Evolutionary conservation across 2,113 vertebrate species (phyloP).

Genomic region (Notothenia rossii): DNA sequence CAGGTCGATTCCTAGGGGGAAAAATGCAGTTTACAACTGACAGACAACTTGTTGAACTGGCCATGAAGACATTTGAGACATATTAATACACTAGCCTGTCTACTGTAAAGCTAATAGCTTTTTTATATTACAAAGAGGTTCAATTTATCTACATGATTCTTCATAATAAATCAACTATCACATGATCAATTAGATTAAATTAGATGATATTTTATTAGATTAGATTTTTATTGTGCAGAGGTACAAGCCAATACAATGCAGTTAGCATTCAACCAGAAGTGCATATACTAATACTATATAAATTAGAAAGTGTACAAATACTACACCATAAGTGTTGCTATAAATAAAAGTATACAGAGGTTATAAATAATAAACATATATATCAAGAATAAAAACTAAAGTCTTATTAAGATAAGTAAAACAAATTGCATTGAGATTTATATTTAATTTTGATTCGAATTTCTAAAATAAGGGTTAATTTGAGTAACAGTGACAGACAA

Average conservation of each 20-base stretch:
- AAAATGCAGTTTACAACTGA: background rate
- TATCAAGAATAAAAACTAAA: too few relatives aligned
- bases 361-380: too few relatives aligned
- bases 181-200: background rate
- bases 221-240: too few relatives aligned
- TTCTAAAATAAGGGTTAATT: background rate
- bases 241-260: too few relatives aligned
- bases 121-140: background rate
- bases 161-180: background rate
- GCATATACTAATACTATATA: too few relatives aligned
- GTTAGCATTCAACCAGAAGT: too few relatives aligned
- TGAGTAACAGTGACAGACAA: background rate
- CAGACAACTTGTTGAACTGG: background rate
- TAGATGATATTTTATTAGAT: too few relatives aligned
- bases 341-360: too few relatives aligned
- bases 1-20: constrained; percentile 4
- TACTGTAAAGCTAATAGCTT: too few relatives aligned
- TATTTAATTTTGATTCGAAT: too few relatives aligned
- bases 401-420: background rate
- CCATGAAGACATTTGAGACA: background rate
- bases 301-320: too few relatives aligned
- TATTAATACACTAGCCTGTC: background rate
- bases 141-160: background rate
- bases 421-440: background rate
- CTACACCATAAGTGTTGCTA: too few relatives aligned